phyloP scores from a whole-genome alignment of 2,797 vertebrate species.

The Enteromius viviparus region DNA sequence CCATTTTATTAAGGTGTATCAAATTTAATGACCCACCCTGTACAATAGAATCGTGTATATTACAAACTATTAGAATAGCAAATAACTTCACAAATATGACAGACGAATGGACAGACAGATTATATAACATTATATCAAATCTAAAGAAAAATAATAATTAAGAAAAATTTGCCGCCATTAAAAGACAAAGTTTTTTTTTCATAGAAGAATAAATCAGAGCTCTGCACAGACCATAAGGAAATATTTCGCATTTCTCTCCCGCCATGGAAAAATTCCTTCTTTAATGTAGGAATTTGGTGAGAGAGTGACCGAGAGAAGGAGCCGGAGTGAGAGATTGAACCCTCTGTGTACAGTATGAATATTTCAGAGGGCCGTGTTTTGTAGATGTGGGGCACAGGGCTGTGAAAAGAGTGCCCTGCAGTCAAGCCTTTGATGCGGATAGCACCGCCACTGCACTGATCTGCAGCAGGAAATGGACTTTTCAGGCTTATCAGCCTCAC shows the following conservation, averaged over 20 bases:
- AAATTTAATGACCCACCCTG: too few species aligned
- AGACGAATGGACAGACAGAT: too few species aligned
- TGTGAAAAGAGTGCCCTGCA: slow-evolving; percentile 40
- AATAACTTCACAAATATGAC: too few species aligned
- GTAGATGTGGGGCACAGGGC: slow-evolving; percentile 39
- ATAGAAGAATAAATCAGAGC: not conserved
- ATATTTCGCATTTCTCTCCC: slow-evolving; percentile 22
- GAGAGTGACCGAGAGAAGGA: not conserved
- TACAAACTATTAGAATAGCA: too few species aligned
- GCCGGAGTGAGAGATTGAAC: slow-evolving; percentile 32
- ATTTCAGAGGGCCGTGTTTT: slow-evolving; percentile 55
- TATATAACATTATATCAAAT: too few species aligned
- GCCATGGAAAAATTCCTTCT: slow-evolving; percentile 31
- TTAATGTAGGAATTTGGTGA: slow-evolving; percentile 22
- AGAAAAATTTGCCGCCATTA: not conserved
- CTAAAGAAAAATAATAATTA: too few species aligned
- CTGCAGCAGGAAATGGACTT: slow-evolving; percentile 54
- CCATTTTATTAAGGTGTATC: too few species aligned
- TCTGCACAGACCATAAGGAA: not conserved
- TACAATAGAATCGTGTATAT: too few species aligned
- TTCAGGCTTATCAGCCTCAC: slow-evolving; percentile 53
- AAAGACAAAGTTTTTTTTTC: not conserved
- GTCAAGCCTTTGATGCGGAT: slow-evolving; percentile 57
- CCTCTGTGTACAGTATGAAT: slow-evolving; percentile 46
- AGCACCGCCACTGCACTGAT: slow-evolving; percentile 48